These are phyloP conservation scores for Caenorhabditis becei DNA, from an alignment of 2,888 invertebrate genomes.

Conservation along the genomic window DNA sequence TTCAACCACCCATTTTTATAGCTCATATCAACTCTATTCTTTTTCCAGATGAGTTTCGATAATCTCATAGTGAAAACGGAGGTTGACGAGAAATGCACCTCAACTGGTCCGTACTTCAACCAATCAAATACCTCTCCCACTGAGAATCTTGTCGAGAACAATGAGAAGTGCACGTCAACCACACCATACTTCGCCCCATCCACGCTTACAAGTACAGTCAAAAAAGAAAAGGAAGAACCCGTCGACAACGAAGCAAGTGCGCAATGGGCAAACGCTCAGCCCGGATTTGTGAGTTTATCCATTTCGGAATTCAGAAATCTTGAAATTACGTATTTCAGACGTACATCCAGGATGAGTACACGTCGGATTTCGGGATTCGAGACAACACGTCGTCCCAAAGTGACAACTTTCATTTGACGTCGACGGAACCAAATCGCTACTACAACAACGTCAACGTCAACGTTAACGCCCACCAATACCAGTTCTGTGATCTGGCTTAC, in stretches of 20 bases:
- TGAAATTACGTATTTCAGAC: slow-evolving; percentile 27
- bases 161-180: background rate
- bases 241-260: background rate
- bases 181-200: slow-evolving; percentile 5
- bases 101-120: background rate
- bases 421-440: slow-evolving; percentile 32
- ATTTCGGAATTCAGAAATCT: slow-evolving; percentile 1
- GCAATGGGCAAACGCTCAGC: slow-evolving; percentile 14
- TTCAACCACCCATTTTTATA: background rate
- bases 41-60: slow-evolving; percentile 31
- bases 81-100: background rate
- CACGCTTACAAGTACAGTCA: background rate
- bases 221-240: background rate
- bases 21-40: background rate
- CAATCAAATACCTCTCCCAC: background rate
- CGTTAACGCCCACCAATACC: slow-evolving; percentile 21
- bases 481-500: slow-evolving; percentile 27
- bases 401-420: slow-evolving; percentile 5
- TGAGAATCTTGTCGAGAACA: background rate
- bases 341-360: slow-evolving; percentile 31
- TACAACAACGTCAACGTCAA: slow-evolving; percentile 34
- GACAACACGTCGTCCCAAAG: background rate
- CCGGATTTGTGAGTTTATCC: slow-evolving; percentile 23
- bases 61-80: background rate
- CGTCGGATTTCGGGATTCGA: slow-evolving; percentile 18